These are phyloP conservation scores for Corythoichthys intestinalis DNA, from an alignment of 2,113 vertebrate genomes.

Conservation along the genomic window DNA sequence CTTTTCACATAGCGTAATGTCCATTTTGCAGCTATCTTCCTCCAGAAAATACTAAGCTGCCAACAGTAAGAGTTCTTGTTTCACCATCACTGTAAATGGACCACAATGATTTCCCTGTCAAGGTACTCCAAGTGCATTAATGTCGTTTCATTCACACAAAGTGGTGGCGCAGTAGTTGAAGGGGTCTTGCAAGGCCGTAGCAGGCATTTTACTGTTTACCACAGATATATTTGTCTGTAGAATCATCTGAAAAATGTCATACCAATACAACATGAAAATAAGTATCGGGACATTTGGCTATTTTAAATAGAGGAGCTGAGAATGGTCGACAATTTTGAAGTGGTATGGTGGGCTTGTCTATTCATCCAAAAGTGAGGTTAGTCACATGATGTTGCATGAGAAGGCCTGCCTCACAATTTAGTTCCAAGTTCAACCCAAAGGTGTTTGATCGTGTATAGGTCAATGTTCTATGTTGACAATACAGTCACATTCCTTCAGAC, in stretches of 20 bases:
- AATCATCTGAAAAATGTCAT: neutral
- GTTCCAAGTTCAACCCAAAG: neutral
- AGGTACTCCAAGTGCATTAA: neutral
- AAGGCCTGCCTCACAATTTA: neutral
- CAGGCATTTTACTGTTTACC: neutral
- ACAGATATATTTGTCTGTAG: neutral
- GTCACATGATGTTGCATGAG: neutral
- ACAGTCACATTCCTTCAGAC: neutral
- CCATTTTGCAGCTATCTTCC: neutral
- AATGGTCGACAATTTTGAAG: neutral
- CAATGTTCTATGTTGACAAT: neutral
- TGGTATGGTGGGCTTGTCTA: neutral
- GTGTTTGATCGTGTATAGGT: neutral
- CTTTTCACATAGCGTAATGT: neutral
- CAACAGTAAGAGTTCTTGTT: neutral
- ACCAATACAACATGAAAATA: neutral
- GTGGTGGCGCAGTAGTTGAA: neutral
- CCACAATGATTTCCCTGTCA: neutral
- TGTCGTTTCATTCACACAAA: neutral
- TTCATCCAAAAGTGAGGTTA: neutral
- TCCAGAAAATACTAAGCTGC: neutral
- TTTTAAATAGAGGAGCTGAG: neutral
- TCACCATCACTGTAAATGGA: neutral
- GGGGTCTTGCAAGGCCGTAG: neutral
- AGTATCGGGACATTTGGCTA: neutral